These are phyloP conservation scores for Mugil cephalus DNA, from an alignment of 2,113 vertebrate species.

Conservation along the genomic window DNA sequence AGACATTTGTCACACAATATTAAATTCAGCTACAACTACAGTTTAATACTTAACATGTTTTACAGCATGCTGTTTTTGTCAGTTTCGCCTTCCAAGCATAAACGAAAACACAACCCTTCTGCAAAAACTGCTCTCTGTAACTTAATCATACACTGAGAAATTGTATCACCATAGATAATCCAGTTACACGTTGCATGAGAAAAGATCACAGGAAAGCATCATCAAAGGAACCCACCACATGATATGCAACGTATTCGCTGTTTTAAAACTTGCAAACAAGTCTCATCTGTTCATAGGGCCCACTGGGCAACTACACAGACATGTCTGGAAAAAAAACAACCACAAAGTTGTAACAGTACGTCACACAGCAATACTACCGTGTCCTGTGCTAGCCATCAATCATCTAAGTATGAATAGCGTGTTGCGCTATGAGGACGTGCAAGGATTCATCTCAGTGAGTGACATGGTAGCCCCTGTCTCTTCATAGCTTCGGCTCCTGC, in stretches of 20 bases:
- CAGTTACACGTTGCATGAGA: conserved; percentile 17
- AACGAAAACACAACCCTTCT: not conserved
- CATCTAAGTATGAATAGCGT: not conserved
- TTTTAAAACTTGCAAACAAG: conserved; percentile 41
- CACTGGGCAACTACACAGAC: not conserved
- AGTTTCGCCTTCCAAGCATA: conserved; percentile 5
- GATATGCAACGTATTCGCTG: conserved; percentile 10
- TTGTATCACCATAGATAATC: conserved; percentile 47
- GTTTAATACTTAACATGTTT: not conserved
- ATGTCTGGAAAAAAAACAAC: not conserved
- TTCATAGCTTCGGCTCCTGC: not conserved
- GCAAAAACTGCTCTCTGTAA: conserved; percentile 19
- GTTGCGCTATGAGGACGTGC: not conserved
- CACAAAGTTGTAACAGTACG: conserved; percentile 2
- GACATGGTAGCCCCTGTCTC: not conserved
- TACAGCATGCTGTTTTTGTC: not conserved
- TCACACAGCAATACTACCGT: not conserved
- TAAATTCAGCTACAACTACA: not conserved
- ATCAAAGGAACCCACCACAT: conserved; percentile 14
- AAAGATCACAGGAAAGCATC: conserved; percentile 29
- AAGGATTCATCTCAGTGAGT: not conserved
- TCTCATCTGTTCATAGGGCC: conserved; percentile 1
- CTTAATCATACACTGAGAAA: conserved; percentile 9
- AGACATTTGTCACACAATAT: not conserved
- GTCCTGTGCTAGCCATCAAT: not conserved